Percentiles rank a stretch among this genome's conserved stretches.
Conservation (phyloP, 92 coral and sea anemone species). For the Parazoanthus atlanticus region DNA sequence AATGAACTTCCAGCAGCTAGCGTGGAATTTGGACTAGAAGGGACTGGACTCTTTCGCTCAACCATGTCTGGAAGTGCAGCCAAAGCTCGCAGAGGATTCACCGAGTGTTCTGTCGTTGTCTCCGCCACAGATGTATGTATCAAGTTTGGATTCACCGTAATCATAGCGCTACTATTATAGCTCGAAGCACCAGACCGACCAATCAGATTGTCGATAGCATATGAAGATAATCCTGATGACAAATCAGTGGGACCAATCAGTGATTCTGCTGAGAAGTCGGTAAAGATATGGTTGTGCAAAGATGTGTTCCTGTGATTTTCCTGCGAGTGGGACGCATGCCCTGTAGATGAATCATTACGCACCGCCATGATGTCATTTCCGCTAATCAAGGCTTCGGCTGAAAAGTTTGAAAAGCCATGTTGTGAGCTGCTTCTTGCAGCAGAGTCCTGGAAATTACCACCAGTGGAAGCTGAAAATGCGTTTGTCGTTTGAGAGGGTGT, state of each 20-base stretch:
- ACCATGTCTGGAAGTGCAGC: constrained; percentile 66
- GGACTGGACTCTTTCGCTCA: constrained; percentile 44
- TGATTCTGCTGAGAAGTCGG: constrained; percentile 91
- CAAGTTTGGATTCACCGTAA: constrained; percentile 83
- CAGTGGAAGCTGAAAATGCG: constrained; percentile 49
- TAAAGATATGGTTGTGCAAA: constrained; percentile 71
- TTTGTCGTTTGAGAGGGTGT: constrained; percentile 19
- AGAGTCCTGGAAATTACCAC: constrained; percentile 57
- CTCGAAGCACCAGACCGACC: constrained; percentile 72
- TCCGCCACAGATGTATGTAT: constrained; percentile 63
- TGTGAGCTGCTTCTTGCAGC: constrained; percentile 52
- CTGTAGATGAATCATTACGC: constrained; percentile 42
- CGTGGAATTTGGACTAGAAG: constrained; percentile 35
- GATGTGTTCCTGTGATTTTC: constrained; percentile 54
- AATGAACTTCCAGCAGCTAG: background rate
- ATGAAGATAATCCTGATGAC: constrained; percentile 72
- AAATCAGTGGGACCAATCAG: constrained; percentile 77
- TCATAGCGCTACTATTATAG: constrained; percentile 79
- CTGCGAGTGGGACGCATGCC: constrained; percentile 49
- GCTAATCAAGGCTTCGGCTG: constrained; percentile 82
- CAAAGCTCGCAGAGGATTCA: constrained; percentile 57
- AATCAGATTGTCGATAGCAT: constrained; percentile 87
- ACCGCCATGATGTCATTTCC: constrained; percentile 67
- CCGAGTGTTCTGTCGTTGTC: constrained; percentile 25
- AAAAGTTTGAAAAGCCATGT: constrained; percentile 80